Percentiles rank a stretch among this genome's conserved stretches.
phyloP scores from a whole-genome alignment of 2,113 vertebrate genomes.

The Gobius niger region DNA sequence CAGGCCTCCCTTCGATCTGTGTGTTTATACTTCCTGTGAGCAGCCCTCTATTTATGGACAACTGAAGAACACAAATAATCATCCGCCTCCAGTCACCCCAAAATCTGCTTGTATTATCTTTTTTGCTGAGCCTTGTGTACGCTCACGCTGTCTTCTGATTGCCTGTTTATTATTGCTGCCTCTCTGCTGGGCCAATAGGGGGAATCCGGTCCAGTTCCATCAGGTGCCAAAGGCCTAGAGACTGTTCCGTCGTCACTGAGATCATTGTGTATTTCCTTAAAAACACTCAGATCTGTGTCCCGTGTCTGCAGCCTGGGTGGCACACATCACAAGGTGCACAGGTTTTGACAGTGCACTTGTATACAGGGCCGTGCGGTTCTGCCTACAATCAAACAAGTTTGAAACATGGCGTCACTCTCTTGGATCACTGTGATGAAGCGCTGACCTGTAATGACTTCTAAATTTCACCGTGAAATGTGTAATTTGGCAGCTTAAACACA shows the following conservation, averaged over 20 bases:
- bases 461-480: constrained; percentile 38
- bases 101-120: constrained; percentile 97
- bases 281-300: constrained; percentile 89
- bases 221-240: constrained; percentile 88
- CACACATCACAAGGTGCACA: constrained; percentile 84
- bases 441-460: constrained; percentile 34
- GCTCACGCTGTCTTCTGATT: constrained; percentile 92
- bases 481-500: constrained; percentile 43
- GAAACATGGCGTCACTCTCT: constrained; percentile 24
- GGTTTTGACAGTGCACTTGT: constrained; percentile 78
- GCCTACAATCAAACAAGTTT: constrained; percentile 66
- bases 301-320: constrained; percentile 96
- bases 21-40: constrained; percentile 95
- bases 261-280: constrained; percentile 90
- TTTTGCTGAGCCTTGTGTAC: constrained; percentile 93
- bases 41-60: constrained; percentile 95
- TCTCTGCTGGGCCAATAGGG: constrained; percentile 88
- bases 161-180: constrained; percentile 96
- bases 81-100: constrained; percentile 82
- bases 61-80: constrained; percentile 97
- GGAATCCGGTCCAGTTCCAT: constrained; percentile 81
- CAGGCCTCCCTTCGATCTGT: constrained; percentile 84
- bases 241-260: constrained; percentile 94
- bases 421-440: constrained; percentile 36
- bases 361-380: constrained; percentile 74